Evolutionary conservation across 2,888 invertebrate species (phyloP), one percentile per base, ranked within the genome.

Genomic region (Elegia similella): DNA sequence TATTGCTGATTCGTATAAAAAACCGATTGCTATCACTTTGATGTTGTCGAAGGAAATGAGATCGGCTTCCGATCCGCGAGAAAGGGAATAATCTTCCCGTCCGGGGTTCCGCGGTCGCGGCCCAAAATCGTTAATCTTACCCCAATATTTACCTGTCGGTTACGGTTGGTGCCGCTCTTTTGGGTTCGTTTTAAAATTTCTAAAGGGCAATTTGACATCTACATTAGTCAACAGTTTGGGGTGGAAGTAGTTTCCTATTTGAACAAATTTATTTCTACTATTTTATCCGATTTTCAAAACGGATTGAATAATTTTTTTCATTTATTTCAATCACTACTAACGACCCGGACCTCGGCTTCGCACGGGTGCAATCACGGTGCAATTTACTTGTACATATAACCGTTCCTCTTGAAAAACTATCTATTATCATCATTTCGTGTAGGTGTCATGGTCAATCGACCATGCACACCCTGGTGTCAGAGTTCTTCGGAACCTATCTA

Each of bases 11-110:
- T 84, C 88, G 66, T 82, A 88, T 88, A 89, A 88, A 87, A 89
- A 88, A 82, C 81, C 86, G 87, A 88, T 88, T 82, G 86, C 86
- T 85, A 87, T 87, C 84, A 88, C 90, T 90, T 90, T 89, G 90
- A 90, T 90, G 90, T 89, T 87, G 88, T 88, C 87, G 79, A 77
- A 86, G 91, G 90, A 90, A 90, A 90, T 90, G 85, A 87, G 89
- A 88, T 90, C 88, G 84, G 86, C 83, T 87, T 88, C 88, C 87
- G 85, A 90, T 87, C 83, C 79, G 80, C 82, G 82, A 82, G 84
- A 82, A 88, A 86, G 82, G 80, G 83, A 88, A 86, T 88, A 88
- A 90, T 87, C 87, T 87, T 75, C 76, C 82, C 76, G 73, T 79
- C 83, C 80, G 77, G 87, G 81, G 88, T 80, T 76, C 88, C 82